A percentile compares a stretch with the other conserved stretches of the same genome.
Conservation (phyloP, 2,888 invertebrate species). For the Lepidochitona cinerea region DNA sequence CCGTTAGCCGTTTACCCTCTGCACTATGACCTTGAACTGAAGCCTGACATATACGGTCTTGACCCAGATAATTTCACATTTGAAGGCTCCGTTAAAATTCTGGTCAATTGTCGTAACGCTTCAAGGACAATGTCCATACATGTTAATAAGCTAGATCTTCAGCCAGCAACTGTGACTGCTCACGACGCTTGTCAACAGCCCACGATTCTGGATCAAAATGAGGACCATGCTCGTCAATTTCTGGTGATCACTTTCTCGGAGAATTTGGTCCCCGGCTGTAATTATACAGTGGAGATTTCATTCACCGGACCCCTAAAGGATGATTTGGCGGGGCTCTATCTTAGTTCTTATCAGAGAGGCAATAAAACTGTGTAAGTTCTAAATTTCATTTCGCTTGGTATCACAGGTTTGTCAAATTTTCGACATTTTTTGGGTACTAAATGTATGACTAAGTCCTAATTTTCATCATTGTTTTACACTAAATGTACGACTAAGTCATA, state of each 20-base stretch:
- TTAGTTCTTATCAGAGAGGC: conserved; percentile 44
- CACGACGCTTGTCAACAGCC: not conserved
- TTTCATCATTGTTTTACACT: too few species aligned
- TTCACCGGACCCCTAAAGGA: conserved; percentile 80
- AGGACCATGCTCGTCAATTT: conserved; percentile 58
- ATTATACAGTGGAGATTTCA: conserved; percentile 80
- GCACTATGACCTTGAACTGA: conserved; percentile 50
- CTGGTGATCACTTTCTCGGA: conserved; percentile 76
- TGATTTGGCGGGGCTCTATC: conserved; percentile 50
- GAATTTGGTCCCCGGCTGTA: conserved; percentile 75
- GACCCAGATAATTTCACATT: conserved; percentile 50
- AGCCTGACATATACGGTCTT: conserved; percentile 51
- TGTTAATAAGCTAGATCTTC: conserved; percentile 42
- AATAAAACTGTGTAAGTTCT: conserved; percentile 45
- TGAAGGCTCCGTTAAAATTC: conserved; percentile 46
- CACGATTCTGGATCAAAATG: not conserved
- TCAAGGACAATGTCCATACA: conserved; percentile 51
- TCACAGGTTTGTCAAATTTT: too few species aligned
- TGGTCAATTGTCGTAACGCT: conserved; percentile 29
- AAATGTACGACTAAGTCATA: too few species aligned
- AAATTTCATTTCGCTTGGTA: not conserved
- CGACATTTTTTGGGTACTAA: too few species aligned
- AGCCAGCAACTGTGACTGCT: conserved; percentile 18
- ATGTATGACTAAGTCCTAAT: too few species aligned
- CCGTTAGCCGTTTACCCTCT: conserved; percentile 46